Evolutionary conservation across 2,797 vertebrate species (phyloP), one percentile per base, ranked within the genome.

Genomic region (Linurgus olivaceus): DNA sequence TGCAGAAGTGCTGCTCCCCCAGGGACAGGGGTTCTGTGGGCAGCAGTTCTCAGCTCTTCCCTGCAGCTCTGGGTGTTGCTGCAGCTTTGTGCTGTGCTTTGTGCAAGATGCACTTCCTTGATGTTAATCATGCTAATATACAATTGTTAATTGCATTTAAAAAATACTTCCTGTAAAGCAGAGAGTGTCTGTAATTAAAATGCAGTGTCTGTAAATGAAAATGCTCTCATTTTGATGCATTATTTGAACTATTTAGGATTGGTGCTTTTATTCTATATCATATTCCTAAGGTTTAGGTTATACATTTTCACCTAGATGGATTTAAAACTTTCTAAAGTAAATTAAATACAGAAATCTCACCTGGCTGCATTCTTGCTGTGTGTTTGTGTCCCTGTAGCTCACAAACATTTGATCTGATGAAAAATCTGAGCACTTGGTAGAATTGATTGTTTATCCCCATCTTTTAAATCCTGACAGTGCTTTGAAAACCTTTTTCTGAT

Each of bases 131-230:
- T 13, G 10, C 15, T 2, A 25, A 38, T 17, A 3, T 1, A 16
- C 8, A 8, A 1, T 8, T 15, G 17, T 48, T 54, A 37, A 37
- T 10, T 35, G 9, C 16, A 3, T 51, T 58, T 37, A 0, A 23
- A 66, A 61, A 61, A 2, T 29, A 17, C 20, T 58, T 80, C 20
- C 48, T 74, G 24, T 29, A 38, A 42, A 75, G 66, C 74, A 66
- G 31, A 38, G 31, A 2, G 11, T 19, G 11, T 38, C 33, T 76
- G 31, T 54, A 21, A 54, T n/a, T 54, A 7, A n/a, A 54, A 54
- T 54, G 31, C 31, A 54, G 52, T 14, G 13, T 54, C 13, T 55
- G 52, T 33, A 55, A 55, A 54, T 54, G 10, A 54, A 23, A 54
- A 7, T 15, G 54, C 21, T 24, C 20, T 86, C 3, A 2, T 35